phyloP scores from a whole-genome alignment of 2,113 vertebrate species.

The Elephas maximus region DNA sequence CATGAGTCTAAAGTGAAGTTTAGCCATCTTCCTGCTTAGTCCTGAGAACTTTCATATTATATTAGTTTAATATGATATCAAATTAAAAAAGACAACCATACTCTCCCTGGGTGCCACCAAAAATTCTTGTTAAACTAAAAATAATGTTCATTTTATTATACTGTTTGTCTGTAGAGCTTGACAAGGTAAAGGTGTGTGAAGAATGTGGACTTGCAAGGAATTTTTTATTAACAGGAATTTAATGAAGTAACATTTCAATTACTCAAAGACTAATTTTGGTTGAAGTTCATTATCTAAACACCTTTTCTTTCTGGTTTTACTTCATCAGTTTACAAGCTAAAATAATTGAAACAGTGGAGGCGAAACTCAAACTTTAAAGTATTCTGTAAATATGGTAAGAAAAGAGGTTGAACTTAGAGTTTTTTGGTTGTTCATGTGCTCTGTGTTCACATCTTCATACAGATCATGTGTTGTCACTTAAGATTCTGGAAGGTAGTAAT shows the following conservation, averaged over 20 bases:
- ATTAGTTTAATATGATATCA: constrained; percentile 12
- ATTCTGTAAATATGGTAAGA: background rate
- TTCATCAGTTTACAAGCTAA: constrained; percentile 2
- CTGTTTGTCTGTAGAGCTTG: background rate
- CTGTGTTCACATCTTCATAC: background rate
- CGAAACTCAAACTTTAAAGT: constrained; percentile 24
- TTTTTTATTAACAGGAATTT: constrained; percentile 52
- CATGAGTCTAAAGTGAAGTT: constrained; percentile 18
- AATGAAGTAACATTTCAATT: constrained; percentile 45
- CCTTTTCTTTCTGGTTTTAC: background rate
- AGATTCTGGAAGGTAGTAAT: background rate
- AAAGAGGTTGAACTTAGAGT: background rate
- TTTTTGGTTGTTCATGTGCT: background rate
- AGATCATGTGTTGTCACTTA: background rate
- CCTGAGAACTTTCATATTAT: constrained; percentile 16
- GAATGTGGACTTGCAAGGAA: background rate
- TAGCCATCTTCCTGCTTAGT: background rate
- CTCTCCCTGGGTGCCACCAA: background rate
- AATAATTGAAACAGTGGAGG: background rate
- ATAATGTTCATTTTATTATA: constrained; percentile 57
- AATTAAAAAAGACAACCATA: background rate
- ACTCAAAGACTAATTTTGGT: constrained; percentile 45
- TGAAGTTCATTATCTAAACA: background rate
- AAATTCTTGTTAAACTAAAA: constrained; percentile 46
- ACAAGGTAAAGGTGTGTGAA: background rate